Evolutionary conservation across 2,888 invertebrate species (phyloP).

Genomic region (Callosobruchus maculatus): DNA sequence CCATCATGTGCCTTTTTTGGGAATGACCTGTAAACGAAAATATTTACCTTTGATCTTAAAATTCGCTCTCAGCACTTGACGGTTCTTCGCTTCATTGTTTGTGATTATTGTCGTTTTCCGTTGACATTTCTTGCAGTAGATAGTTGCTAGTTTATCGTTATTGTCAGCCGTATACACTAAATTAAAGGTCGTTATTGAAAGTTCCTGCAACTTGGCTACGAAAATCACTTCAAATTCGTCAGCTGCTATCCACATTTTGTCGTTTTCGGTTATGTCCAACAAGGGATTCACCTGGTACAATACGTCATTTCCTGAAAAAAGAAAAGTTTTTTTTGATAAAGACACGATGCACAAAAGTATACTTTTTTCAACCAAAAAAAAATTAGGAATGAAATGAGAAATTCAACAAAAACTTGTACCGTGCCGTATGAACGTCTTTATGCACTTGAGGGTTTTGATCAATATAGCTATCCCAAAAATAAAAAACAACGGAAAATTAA

Average conservation of each 20-base stretch:
- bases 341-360: too few relatives aligned
- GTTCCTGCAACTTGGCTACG: constrained; percentile 73
- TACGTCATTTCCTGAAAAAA: constrained; percentile 52
- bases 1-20: too few relatives aligned
- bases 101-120: constrained; percentile 35
- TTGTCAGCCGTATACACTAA: constrained; percentile 48
- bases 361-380: too few relatives aligned
- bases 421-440: too few relatives aligned
- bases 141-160: constrained; percentile 49
- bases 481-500: too few relatives aligned
- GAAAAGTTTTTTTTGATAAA: too few relatives aligned
- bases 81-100: constrained; percentile 19
- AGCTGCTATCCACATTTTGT: constrained; percentile 54
- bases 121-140: constrained; percentile 57
- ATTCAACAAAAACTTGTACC: too few relatives aligned
- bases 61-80: constrained; percentile 36
- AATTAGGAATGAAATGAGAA: too few relatives aligned
- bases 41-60: constrained; percentile 52
- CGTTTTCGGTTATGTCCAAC: constrained; percentile 65
- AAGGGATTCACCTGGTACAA: constrained; percentile 82
- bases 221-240: constrained; percentile 66
- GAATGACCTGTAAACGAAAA: too few relatives aligned
- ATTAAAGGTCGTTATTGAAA: constrained; percentile 69
- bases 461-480: too few relatives aligned
- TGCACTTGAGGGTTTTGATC: too few relatives aligned